Evolutionary conservation across 2,888 invertebrate species (phyloP), one percentile per base, ranked within the genome.

Genomic region (Amphimallon solstitiale): DNA sequence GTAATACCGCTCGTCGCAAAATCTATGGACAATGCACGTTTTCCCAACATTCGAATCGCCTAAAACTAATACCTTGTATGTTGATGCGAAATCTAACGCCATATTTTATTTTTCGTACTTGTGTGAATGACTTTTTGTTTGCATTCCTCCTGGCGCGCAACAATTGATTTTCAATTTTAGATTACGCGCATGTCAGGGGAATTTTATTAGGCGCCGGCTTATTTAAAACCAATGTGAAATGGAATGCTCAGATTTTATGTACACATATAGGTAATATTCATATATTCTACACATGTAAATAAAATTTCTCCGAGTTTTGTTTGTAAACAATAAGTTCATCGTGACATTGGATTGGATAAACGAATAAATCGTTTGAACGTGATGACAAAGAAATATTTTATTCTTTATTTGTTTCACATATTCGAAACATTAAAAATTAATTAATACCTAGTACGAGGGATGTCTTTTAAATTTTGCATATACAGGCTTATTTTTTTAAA

Each of bases 31-130:
- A 75, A 94, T 92, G 83, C 94, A 94, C 68, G 94, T 94, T 86
- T 94, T 94, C 14, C 94, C 94, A 70, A 94, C 94, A 85, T 94
- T 94, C 61, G 93, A 93, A 85, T 94, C 94, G 65, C 94, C 94
- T 78, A 94, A 85, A 77, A 94, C 93, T 78, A 94, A 85, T 72
- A 94, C 88, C 85, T 94, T 94, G 82, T 93, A 94, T 72, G 93
- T 94, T 73, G 92, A 92, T 77, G 92, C 91, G 84, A 92, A 93
- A 83, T 93, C 92, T 80, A 92, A 85, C 86, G 92, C 92, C 92
- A 92, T 92, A 79, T 82, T 77, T 61, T 66, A 52, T 56, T 63
- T 59, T 63, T 49, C 38, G 14, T 15, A 21, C 48, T n/a, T 35
- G 23, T 65, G 48, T 54, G 54, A 54, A 54, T 34, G 48, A 56